Conservation (phyloP, 2,888 invertebrate species). For the Diaphora mendica region DNA sequence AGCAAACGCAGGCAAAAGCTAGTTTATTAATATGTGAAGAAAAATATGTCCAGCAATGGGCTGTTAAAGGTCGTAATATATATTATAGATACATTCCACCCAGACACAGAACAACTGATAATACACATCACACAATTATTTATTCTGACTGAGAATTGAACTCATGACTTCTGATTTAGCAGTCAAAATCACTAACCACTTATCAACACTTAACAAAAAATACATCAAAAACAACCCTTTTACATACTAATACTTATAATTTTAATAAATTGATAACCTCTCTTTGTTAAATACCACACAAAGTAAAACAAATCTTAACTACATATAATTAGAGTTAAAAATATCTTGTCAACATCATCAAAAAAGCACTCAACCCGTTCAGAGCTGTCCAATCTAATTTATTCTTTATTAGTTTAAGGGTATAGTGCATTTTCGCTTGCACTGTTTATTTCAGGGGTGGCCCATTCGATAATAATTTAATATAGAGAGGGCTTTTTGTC, state of each 20-base stretch:
- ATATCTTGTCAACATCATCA: background rate
- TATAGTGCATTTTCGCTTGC: constrained; percentile 12
- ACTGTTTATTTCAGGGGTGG: constrained; percentile 6
- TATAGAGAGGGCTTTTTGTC: constrained; percentile 30
- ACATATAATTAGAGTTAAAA: background rate
- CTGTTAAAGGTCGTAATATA: too few species aligned
- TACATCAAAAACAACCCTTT: constrained; percentile 9
- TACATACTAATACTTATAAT: constrained; percentile 8
- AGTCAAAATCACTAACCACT: background rate
- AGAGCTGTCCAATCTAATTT: constrained; percentile 8
- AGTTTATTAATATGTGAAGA: too few species aligned
- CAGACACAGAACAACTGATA: too few species aligned
- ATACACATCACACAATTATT: too few species aligned
- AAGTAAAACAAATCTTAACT: background rate
- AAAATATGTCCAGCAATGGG: too few species aligned
- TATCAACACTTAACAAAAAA: background rate
- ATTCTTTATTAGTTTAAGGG: accelerated
- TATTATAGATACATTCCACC: too few species aligned
- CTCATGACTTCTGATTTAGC: background rate
- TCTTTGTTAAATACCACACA: background rate
- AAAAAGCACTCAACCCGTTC: background rate
- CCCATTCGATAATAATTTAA: constrained; percentile 29
- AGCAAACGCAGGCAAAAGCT: too few species aligned
- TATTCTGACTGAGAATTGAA: background rate
- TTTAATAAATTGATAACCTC: constrained; percentile 17